Base-by-base conservation (phyloP, 2,888 invertebrate genomes). In the Eretmocerus hayati region DNA sequence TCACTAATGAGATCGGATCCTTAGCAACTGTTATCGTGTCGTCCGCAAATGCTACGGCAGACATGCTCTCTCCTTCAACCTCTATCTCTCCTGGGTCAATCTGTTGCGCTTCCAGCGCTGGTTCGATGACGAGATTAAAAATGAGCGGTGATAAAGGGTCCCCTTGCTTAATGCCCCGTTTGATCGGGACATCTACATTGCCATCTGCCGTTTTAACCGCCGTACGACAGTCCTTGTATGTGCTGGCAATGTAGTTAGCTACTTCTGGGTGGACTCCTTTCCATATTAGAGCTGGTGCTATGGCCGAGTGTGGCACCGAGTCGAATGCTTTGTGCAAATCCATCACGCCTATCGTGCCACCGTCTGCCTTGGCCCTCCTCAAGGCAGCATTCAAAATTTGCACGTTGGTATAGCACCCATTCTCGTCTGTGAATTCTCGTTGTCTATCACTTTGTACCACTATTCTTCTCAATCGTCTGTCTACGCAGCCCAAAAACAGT, bases 81-180 rank as follows among this genome's bases (percentile, higher is more conserved):
- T 37, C 2, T 2, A 37, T 16, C 2, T 21, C 37, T 20, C 5
- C 20, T 2, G 37, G 9, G 2, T 20, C 42, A 2, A 4, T 40
- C 2, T 26, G 33, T 6, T 22, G 15, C 9, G 21, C 18, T 5
- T 43, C 44, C 4, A 45, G 9, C 1, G 38, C 5, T 9, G 32
- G 46, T 11, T 46, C 40, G 2, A 33, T 26, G 2, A 23, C 30
- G 8, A 53, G 4, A 9, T 53, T 48, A 20, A 56, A 58, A 0
- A 53, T 4, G 1, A 57, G 37, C 0, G 56, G 56, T 0, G 56
- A 54, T 1, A 57, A 22, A 0, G 72, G 74, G 70, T 75, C 75
- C 65, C 75, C 64, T 71, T 73, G 71, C 69, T 71, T 73, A 66
- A 76, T 65, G 62, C 72, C 69, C 66, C 69, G 20, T 1, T 16